Evolutionary conservation across 2,113 vertebrate species (phyloP).

Genomic region (Gallinago jamesoni): DNA sequence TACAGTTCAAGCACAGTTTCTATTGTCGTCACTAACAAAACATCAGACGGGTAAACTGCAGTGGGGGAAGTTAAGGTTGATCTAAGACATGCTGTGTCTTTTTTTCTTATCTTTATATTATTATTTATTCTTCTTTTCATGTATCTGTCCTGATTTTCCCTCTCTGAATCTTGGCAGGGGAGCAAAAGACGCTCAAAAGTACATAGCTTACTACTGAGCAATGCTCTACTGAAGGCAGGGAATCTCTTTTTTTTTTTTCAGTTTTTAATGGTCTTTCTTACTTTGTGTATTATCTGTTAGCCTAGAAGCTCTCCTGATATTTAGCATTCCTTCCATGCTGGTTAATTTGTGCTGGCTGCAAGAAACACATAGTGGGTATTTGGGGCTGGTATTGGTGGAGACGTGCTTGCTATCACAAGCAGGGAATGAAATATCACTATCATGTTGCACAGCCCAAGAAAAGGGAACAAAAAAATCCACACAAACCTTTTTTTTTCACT

Average conservation of each 20-base stretch:
- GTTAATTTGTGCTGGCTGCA: background rate
- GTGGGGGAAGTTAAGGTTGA: background rate
- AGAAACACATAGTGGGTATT: background rate
- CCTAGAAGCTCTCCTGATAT: background rate
- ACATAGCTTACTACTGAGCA: constrained; percentile 14
- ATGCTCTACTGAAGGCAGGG: background rate
- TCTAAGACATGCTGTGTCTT: background rate
- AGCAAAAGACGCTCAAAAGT: constrained; percentile 3
- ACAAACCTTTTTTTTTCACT: background rate
- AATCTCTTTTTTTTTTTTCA: background rate
- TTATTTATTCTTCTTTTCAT: background rate
- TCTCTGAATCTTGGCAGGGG: background rate
- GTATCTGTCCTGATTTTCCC: background rate
- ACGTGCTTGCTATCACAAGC: background rate
- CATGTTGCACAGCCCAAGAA: background rate
- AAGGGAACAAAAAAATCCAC: background rate
- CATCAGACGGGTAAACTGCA: background rate
- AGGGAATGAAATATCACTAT: background rate
- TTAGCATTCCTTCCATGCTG: background rate
- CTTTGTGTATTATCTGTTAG: background rate
- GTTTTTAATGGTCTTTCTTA: background rate
- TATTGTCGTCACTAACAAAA: background rate
- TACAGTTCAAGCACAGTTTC: background rate
- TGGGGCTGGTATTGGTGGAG: background rate
- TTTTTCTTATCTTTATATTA: background rate